Base-by-base conservation (phyloP, 2,888 invertebrate genomes). In the Brachynemurus nebulosus region DNA sequence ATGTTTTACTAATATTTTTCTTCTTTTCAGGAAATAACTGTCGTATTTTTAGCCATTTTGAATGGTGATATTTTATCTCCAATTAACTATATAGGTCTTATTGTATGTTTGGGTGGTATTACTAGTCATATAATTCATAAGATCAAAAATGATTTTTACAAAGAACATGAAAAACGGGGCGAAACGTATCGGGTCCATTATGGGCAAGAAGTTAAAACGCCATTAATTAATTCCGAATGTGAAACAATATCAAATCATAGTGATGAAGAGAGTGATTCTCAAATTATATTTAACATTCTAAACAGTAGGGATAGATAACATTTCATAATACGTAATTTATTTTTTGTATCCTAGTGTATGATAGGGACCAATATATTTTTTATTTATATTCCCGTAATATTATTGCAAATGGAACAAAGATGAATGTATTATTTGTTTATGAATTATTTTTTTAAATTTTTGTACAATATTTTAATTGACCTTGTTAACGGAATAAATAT, bases 11-110 rank as follows among this genome's bases (percentile, higher is more conserved):
- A 17, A 36, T n/a, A n/a, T n/a, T n/a, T n/a, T n/a, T n/a, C n/a
- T n/a, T n/a, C n/a, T 51, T 71, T 71, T 11, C 66, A 95, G 92
- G 97, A 98, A 72, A 80, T 96, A 59, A 83, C 86, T 59, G 92
- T 91, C 49, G 69, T 98, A 54, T 78, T 83, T 38, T 66, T 97
- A 53, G 97, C 96, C 1, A 86, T 91, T 42, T 74, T 80, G 57
- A 88, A 86, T 56, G 88, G 89, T 7, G 96, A 97, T 60, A 73
- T 78, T 57, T 23, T 44, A 18, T 72, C 97, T 59, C 86, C 70
- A 3, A 66, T 93, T 43, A 98, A 97, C 67, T 74, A 81, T 19
- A 64, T 85, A 5, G 98, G 98, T 0, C 68, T 98, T 47, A 64
- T 82, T 7, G 68, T 95, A 44, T 97, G 96, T 59, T 68, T 98